Conservation (phyloP, 2,888 invertebrate species). For the Morpho achilles region DNA sequence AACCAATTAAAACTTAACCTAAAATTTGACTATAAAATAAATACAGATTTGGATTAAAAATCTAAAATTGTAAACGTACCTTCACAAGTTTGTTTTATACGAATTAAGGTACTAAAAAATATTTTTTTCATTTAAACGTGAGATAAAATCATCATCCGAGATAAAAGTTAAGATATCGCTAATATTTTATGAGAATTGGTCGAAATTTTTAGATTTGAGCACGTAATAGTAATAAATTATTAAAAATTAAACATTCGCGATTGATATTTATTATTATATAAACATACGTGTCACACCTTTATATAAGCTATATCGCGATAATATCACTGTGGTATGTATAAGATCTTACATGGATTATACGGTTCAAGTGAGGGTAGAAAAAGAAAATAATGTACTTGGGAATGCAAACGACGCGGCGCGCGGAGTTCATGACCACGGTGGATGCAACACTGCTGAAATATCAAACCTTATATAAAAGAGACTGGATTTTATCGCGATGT, state of each 20-base stretch:
- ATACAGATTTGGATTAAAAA: conserved; percentile 9
- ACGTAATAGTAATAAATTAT: background rate
- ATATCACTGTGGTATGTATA: too few species aligned
- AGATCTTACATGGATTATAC: too few species aligned
- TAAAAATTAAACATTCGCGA: background rate
- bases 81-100: conserved; percentile 8
- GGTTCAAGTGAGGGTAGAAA: too few species aligned
- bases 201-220: conserved; percentile 1
- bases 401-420: too few species aligned
- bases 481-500: too few species aligned
- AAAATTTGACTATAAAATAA: conserved; percentile 9
- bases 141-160: conserved; percentile 12
- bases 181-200: conserved; percentile 12
- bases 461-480: too few species aligned
- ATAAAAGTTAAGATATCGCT: conserved; percentile 17
- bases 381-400: too few species aligned
- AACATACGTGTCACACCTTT: too few species aligned
- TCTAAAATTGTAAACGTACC: conserved; percentile 11
- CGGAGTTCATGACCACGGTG: too few species aligned
- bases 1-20: conserved; percentile 5
- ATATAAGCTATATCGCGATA: too few species aligned
- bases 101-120: conserved; percentile 17
- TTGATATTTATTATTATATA: conserved; percentile 2
- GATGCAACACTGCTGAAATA: too few species aligned
- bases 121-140: conserved; percentile 4